Conservation (phyloP, 2,113 vertebrate species). For the Collichthys lucidus region DNA sequence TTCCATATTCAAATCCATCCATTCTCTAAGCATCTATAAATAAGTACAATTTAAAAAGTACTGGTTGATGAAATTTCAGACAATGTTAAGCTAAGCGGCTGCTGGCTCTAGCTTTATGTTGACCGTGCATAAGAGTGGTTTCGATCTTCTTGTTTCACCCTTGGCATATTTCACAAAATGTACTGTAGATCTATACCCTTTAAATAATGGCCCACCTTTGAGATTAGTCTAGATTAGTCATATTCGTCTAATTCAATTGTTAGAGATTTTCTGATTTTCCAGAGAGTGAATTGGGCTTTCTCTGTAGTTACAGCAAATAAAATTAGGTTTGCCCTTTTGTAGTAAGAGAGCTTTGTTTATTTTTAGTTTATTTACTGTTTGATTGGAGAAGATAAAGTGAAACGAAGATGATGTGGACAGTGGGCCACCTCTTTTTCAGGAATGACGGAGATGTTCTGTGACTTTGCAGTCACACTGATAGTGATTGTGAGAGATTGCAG, state of each 20-base stretch:
- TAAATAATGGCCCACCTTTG: not conserved
- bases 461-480: slow-evolving; percentile 69
- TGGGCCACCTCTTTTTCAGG: slow-evolving; percentile 18
- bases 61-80: too few species aligned
- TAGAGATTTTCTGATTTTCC: too few species aligned
- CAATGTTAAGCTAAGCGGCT: not conserved
- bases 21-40: too few species aligned
- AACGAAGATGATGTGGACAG: slow-evolving; percentile 44
- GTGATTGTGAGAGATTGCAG: slow-evolving; percentile 73
- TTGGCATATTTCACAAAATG: not conserved
- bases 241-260: not conserved
- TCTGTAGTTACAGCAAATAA: not conserved
- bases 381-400: slow-evolving; percentile 1
- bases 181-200: not conserved
- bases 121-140: not conserved
- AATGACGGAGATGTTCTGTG: slow-evolving; percentile 49
- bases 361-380: not conserved
- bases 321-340: not conserved
- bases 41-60: not conserved
- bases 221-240: not conserved
- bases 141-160: not conserved
- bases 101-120: not conserved
- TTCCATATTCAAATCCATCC: too few species aligned
- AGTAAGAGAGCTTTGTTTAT: not conserved
- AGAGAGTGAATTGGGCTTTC: not conserved